phyloP scores from a whole-genome alignment of 2,113 vertebrate genomes.

The Loxodonta africana region DNA sequence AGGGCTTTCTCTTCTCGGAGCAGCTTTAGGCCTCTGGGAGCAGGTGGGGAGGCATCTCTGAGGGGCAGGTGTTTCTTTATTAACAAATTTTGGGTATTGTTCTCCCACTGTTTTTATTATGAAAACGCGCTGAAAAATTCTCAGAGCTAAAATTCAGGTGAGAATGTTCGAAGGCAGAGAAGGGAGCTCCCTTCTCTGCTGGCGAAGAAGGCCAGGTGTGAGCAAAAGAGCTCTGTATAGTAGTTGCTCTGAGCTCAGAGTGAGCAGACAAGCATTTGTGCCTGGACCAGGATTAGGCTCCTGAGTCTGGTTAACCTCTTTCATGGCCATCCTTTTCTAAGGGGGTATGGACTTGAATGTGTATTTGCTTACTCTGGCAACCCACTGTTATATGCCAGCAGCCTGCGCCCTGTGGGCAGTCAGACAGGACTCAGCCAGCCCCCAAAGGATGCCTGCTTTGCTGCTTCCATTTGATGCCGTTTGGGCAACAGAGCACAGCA shows the following conservation, averaged over 20 bases:
- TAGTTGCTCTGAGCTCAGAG: not conserved
- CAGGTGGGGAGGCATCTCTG: not conserved
- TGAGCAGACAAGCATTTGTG: not conserved
- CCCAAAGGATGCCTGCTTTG: constrained; percentile 79
- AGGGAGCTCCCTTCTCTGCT: not conserved
- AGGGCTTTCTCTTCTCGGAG: not conserved
- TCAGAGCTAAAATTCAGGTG: constrained; percentile 58
- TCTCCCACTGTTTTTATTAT: constrained; percentile 26
- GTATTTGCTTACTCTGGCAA: not conserved
- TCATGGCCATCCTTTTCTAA: not conserved
- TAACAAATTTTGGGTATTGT: not conserved
- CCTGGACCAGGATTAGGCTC: not conserved
- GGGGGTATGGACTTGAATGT: not conserved
- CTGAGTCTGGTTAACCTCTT: not conserved
- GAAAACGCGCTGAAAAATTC: constrained; percentile 46
- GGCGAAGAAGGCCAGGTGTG: not conserved
- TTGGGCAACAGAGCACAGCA: not conserved
- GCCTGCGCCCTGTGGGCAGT: not conserved
- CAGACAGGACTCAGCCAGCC: constrained; percentile 74
- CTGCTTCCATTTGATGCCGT: constrained; percentile 56
- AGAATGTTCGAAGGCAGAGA: not conserved
- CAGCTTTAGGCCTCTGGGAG: not conserved
- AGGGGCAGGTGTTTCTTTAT: not conserved
- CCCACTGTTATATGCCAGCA: not conserved
- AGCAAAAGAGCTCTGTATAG: not conserved